Conservation (phyloP, 1,140 invertebrate genomes). For the Zaprionus capensis region DNA sequence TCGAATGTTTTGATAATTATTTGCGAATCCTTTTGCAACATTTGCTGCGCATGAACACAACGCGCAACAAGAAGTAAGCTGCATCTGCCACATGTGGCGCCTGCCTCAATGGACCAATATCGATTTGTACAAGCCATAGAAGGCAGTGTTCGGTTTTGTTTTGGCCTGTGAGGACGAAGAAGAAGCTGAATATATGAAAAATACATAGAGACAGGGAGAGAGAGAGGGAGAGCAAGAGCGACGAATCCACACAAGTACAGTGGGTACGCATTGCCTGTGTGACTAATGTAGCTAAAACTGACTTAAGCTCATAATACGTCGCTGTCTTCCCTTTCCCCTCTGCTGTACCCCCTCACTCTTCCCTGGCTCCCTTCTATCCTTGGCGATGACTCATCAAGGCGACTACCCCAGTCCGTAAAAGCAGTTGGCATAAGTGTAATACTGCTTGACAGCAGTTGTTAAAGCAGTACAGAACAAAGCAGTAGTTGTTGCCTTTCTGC, state of each 20-base stretch:
- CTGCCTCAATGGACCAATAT: constrained; percentile 47
- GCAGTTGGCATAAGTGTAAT: constrained; percentile 2
- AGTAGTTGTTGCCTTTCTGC: constrained; percentile 10
- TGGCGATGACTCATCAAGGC: constrained; percentile 45
- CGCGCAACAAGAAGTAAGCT: constrained; percentile 25
- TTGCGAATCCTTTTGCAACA: constrained; percentile 10
- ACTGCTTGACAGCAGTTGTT: background rate
- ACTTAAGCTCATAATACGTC: constrained; percentile 15
- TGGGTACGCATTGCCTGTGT: constrained; percentile 5
- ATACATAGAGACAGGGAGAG: background rate
- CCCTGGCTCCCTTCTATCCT: background rate
- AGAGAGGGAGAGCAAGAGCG: background rate
- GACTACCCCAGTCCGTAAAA: constrained; percentile 30
- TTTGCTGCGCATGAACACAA: constrained; percentile 35
- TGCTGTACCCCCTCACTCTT: background rate
- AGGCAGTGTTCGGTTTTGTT: background rate
- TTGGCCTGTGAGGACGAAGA: background rate
- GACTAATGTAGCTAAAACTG: constrained; percentile 15
- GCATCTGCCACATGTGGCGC: constrained; percentile 17
- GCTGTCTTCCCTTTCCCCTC: background rate
- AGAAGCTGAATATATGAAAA: background rate
- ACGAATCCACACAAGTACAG: constrained; percentile 33
- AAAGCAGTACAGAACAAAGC: constrained; percentile 14
- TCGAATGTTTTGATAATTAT: constrained; percentile 11
- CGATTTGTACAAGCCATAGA: constrained; percentile 38